These are phyloP conservation scores for Etheostoma cragini DNA, from an alignment of 2,113 vertebrate species.

Conservation along the genomic window DNA sequence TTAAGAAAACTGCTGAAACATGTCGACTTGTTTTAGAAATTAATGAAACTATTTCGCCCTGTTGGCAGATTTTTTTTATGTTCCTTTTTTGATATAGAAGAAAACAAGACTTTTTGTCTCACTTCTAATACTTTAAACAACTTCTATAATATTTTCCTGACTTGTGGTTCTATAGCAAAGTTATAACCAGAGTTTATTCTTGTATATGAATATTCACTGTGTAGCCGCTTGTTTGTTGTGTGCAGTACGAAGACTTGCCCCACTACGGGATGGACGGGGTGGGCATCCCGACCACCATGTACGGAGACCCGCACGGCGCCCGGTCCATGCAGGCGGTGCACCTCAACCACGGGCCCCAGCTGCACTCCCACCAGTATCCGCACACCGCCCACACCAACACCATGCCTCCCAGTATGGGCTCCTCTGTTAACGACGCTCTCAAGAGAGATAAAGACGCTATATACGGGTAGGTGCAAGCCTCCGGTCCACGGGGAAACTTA, in stretches of 20 bases:
- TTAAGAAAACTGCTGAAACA: conserved; percentile 12
- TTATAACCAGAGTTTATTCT: conserved; percentile 10
- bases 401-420: conserved; percentile 97
- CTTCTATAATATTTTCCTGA: not conserved
- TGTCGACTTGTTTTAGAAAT: conserved; percentile 8
- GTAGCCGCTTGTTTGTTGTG: conserved; percentile 78
- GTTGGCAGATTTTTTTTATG: not conserved
- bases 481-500: conserved; percentile 12
- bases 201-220: conserved; percentile 37
- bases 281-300: conserved; percentile 98
- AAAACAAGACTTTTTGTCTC: not conserved
- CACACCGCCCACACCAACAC: conserved; percentile 96
- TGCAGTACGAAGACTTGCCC: conserved; percentile 99
- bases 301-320: conserved; percentile 97
- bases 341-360: conserved; percentile 97
- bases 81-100: not conserved
- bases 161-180: conserved; percentile 2
- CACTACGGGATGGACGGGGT: conserved; percentile 99
- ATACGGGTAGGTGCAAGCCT: conserved; percentile 92
- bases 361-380: conserved; percentile 97
- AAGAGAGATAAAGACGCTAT: conserved; percentile 99
- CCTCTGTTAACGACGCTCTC: conserved; percentile 98
- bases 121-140: not conserved
- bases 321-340: conserved; percentile 98
- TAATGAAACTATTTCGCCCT: not conserved